Conservation (phyloP, 1,140 invertebrate species). For the Bicyclus anynana region DNA sequence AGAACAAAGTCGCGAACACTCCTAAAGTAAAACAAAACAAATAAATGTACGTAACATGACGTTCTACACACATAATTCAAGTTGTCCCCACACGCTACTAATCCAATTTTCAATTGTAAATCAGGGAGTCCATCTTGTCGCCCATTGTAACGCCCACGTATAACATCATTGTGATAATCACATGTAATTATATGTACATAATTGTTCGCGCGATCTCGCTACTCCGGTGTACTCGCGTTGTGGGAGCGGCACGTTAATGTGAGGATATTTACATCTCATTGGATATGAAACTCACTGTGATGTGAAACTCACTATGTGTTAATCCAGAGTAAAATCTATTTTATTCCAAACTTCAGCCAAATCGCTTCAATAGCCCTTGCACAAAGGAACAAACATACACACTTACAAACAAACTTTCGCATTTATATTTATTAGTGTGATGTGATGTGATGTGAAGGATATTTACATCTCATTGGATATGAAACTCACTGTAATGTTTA, state of each 20-base stretch:
- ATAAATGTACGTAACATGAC: too few relatives aligned
- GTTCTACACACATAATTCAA: too few relatives aligned
- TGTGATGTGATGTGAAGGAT: neutral
- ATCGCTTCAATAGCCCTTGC: too few relatives aligned
- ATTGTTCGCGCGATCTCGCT: neutral
- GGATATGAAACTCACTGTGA: neutral
- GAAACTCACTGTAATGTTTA: too few relatives aligned
- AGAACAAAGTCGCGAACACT: too few relatives aligned
- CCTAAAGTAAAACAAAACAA: too few relatives aligned
- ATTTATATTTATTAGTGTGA: too few relatives aligned
- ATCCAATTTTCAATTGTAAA: neutral
- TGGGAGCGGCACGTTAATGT: neutral
- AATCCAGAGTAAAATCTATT: too few relatives aligned
- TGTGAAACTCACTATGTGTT: too few relatives aligned
- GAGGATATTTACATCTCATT: neutral
- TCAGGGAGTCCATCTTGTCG: neutral
- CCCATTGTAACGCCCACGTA: conserved; percentile 19
- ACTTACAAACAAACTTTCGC: too few relatives aligned
- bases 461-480: neutral
- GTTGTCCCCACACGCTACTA: neutral
- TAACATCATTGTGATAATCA: conserved; percentile 29
- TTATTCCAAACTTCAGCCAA: too few relatives aligned
- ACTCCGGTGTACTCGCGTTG: neutral
- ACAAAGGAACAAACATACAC: too few relatives aligned
- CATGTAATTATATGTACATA: conserved; percentile 7